These are phyloP conservation scores for Diarsia mendica DNA, from an alignment of 2,888 invertebrate genomes.

Conservation along the genomic window DNA sequence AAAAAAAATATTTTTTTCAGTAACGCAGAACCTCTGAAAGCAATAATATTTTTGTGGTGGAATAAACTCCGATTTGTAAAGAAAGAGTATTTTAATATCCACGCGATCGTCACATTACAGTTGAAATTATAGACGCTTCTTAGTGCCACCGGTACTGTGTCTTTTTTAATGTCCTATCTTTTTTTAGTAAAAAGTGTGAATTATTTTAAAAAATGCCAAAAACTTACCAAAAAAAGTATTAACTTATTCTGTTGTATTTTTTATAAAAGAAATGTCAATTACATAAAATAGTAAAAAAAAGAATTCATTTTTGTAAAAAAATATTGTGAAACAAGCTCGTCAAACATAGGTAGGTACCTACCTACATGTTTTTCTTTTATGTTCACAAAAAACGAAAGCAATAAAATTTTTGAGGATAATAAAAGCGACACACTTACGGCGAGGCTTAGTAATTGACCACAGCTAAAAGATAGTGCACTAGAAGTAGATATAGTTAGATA, in stretches of 20 bases:
- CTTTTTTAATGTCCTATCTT: conserved; percentile 67
- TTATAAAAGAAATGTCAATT: conserved; percentile 60
- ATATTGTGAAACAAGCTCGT: conserved; percentile 15
- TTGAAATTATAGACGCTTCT: conserved; percentile 79
- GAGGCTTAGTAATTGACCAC: conserved; percentile 87
- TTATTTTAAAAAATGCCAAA: conserved; percentile 47
- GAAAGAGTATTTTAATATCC: conserved; percentile 86
- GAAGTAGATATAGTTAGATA: conserved; percentile 87
- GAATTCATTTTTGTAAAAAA: conserved; percentile 41
- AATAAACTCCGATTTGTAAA: conserved; percentile 80
- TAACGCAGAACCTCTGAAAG: conserved; percentile 86
- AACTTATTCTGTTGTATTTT: conserved; percentile 11
- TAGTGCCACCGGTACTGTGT: conserved; percentile 81
- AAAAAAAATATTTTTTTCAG: conserved; percentile 84
- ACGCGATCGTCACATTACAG: conserved; percentile 83
- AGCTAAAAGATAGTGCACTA: conserved; percentile 89
- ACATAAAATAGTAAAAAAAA: conserved; percentile 50
- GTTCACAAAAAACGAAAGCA: conserved; percentile 41
- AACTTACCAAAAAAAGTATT: conserved; percentile 19
- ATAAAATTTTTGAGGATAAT: conserved; percentile 47
- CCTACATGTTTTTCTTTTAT: conserved; percentile 20
- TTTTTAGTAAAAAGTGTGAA: conserved; percentile 32
- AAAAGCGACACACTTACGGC: conserved; percentile 77
- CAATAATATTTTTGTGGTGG: conserved; percentile 89
- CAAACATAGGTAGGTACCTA: neutral